Evolutionary conservation across 1,140 invertebrate genomes (phyloP).

Genomic region (Holcopasites calliopsidis): DNA sequence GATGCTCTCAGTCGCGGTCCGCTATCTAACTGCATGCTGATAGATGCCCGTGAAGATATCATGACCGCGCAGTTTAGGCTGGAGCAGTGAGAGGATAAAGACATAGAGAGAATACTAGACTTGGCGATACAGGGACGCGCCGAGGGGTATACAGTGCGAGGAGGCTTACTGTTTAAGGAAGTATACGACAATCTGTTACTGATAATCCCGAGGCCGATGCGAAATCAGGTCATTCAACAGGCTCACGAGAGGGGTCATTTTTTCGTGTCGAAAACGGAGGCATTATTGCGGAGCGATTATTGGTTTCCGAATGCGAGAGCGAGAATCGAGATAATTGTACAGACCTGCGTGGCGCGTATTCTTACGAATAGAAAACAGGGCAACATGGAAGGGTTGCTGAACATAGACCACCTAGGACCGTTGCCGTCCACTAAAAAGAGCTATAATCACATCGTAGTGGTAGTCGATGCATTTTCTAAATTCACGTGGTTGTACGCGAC

Average conservation of each 20-base stretch:
- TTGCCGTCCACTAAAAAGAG: not conserved
- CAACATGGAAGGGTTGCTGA: not conserved
- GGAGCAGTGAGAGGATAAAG: not conserved
- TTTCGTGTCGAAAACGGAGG: not conserved
- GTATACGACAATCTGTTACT: not conserved
- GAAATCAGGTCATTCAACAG: not conserved
- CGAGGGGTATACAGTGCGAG: not conserved
- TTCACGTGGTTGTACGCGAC: constrained; percentile 2
- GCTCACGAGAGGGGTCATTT: not conserved
- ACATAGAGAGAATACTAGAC: not conserved
- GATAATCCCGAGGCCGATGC: not conserved
- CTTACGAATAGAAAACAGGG: not conserved
- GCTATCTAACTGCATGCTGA: not conserved
- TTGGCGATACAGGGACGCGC: not conserved
- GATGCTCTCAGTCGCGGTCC: not conserved
- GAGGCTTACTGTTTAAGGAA: not conserved
- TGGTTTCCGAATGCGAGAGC: not conserved
- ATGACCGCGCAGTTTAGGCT: not conserved
- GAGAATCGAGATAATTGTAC: not conserved
- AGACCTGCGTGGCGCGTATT: constrained; percentile 20
- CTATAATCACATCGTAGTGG: not conserved
- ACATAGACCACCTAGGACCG: not conserved
- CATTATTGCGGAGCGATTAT: not conserved
- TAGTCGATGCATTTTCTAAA: not conserved
- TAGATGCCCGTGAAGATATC: not conserved